Evolutionary conservation across 1,140 invertebrate species (phyloP).

Genomic region (Phenacoccus solenopsis): DNA sequence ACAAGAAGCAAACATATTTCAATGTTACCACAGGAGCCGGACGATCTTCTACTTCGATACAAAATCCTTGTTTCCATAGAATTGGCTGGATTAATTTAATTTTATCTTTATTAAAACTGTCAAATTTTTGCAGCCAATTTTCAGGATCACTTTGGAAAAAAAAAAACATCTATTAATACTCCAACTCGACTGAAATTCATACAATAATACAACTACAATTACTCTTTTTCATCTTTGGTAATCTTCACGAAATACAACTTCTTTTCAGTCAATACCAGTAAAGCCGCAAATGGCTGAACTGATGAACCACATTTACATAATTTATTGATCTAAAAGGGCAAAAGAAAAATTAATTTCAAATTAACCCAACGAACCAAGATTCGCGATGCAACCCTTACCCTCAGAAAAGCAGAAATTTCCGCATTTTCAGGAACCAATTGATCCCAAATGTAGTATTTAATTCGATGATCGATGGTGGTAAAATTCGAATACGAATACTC

Average conservation of each 20-base stretch:
- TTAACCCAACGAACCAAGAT: too few species aligned
- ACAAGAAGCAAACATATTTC: background rate
- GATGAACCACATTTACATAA: background rate
- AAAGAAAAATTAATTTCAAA: too few species aligned
- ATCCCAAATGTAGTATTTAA: background rate
- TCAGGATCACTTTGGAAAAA: background rate
- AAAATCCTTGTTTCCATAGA: conserved; percentile 9
- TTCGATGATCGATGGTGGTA: background rate
- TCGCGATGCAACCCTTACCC: background rate
- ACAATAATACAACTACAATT: background rate
- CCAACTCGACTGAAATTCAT: background rate
- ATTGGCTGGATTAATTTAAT: background rate
- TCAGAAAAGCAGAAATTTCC: background rate
- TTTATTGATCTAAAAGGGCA: background rate
- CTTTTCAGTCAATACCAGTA: background rate
- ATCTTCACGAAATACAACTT: conserved; percentile 4
- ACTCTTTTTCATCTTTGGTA: background rate
- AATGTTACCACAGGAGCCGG: background rate
- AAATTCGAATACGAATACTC: background rate
- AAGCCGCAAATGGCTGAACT: background rate
- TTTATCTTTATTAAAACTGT: background rate
- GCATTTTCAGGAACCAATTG: background rate
- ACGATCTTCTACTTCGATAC: background rate
- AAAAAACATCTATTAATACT: background rate
- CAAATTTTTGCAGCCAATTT: background rate